Conservation (phyloP, 2,888 invertebrate species). For the Papilio demoleus region DNA sequence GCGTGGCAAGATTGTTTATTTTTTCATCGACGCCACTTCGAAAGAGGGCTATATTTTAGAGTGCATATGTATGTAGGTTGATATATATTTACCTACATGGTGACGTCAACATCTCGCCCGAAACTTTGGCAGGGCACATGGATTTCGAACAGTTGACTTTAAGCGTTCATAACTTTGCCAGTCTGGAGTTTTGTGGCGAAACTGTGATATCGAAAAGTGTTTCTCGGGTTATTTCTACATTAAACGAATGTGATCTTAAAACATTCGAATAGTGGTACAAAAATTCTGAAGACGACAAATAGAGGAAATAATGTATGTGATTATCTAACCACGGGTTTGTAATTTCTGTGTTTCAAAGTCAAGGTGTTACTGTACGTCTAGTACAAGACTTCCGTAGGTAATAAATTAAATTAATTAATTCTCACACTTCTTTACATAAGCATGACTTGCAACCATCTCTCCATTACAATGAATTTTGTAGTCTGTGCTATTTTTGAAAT, state of each 20-base stretch:
- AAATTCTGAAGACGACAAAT: background rate
- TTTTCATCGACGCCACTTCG: slow-evolving; percentile 57
- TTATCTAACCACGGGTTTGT: slow-evolving; percentile 18
- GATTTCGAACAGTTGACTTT: slow-evolving; percentile 76
- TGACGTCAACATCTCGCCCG: slow-evolving; percentile 78
- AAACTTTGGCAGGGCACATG: slow-evolving; percentile 81
- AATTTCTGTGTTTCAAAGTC: background rate
- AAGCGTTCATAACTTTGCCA: slow-evolving; percentile 74
- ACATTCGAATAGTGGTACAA: background rate
- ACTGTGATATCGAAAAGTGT: slow-evolving; percentile 1
- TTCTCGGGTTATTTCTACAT: background rate
- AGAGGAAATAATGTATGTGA: background rate
- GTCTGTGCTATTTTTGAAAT: background rate
- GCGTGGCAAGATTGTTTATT: slow-evolving; percentile 43
- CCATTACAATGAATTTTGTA: slow-evolving; percentile 39
- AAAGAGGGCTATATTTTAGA: slow-evolving; percentile 64
- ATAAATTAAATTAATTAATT: background rate
- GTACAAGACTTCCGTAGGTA: slow-evolving; percentile 23
- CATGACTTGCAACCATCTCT: slow-evolving; percentile 26
- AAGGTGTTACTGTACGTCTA: background rate
- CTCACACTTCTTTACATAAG: background rate
- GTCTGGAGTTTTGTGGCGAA: slow-evolving; percentile 74
- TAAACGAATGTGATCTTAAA: background rate
- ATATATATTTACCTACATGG: slow-evolving; percentile 60
- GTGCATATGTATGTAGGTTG: slow-evolving; percentile 64